Evolutionary conservation across 2,797 vertebrate species (phyloP).

Genomic region (Trachops cirrhosus): DNA sequence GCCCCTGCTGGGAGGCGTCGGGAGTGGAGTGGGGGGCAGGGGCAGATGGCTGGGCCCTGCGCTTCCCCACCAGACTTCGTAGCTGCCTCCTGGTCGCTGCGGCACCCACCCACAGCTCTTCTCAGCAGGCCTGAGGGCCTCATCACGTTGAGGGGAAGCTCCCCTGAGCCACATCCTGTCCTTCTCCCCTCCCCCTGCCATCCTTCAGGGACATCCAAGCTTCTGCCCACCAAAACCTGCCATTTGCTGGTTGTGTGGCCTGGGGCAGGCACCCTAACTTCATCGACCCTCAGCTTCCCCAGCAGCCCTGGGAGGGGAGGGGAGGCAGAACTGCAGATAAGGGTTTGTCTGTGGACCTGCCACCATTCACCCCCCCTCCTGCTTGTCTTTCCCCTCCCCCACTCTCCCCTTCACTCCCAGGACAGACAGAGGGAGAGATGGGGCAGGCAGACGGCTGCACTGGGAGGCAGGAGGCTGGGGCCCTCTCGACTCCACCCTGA

Average conservation of each 20-base stretch:
- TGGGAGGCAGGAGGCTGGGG: background rate
- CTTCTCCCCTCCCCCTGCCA: background rate
- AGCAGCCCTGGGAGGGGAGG: background rate
- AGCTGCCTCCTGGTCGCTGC: accelerated
- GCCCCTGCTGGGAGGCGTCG: background rate
- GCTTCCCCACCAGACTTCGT: background rate
- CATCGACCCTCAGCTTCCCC: background rate
- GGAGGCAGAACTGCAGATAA: background rate
- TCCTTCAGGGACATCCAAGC: background rate
- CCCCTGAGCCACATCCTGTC: background rate
- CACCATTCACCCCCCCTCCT: accelerated
- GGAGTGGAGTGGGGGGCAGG: background rate
- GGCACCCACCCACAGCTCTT: background rate
- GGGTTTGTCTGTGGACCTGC: background rate
- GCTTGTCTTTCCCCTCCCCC: background rate
- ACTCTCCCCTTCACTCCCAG: background rate
- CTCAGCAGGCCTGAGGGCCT: background rate
- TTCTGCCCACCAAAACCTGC: background rate
- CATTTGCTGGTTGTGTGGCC: background rate
- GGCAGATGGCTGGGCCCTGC: background rate
- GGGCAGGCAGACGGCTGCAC: background rate
- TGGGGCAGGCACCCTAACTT: background rate
- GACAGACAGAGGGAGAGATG: background rate
- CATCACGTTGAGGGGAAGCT: background rate
- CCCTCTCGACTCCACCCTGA: accelerated